Evolutionary conservation across 2,113 vertebrate species (phyloP).

Genomic region (Anhinga rufa): DNA sequence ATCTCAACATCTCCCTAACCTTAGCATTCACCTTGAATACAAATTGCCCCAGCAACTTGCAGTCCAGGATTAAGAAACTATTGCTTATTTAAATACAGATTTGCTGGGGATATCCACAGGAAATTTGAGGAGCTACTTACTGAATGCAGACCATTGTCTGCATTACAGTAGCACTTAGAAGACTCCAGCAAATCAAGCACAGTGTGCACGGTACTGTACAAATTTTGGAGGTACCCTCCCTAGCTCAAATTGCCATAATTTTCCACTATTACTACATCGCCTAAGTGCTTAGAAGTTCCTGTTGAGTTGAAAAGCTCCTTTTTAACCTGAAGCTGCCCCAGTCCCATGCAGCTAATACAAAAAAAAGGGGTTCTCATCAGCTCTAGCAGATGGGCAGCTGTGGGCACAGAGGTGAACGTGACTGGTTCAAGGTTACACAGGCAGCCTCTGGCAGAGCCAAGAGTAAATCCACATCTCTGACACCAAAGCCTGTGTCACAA

Average conservation of each 20-base stretch:
- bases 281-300: neutral
- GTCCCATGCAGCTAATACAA: neutral
- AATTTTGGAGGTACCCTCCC: neutral
- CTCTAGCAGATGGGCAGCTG: neutral
- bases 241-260: slow-evolving; percentile 16
- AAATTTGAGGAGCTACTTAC: slow-evolving; percentile 43
- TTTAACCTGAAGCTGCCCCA: neutral
- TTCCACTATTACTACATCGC: neutral
- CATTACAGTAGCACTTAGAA: neutral
- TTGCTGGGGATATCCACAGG: slow-evolving; percentile 33
- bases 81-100: slow-evolving; percentile 43
- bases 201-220: neutral
- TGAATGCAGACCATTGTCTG: slow-evolving; percentile 56
- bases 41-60: slow-evolving; percentile 44
- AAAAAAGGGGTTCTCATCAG: neutral
- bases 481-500: slow-evolving; percentile 1
- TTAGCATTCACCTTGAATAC: slow-evolving; percentile 41
- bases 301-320: slow-evolving; percentile 10
- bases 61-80: slow-evolving; percentile 14
- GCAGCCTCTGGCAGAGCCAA: neutral
- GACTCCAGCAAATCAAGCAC: neutral
- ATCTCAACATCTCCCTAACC: slow-evolving; percentile 34
- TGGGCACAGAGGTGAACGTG: neutral
- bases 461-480: neutral
- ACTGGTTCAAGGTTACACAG: neutral